These are phyloP conservation scores for Thunnus maccoyii DNA, from an alignment of 2,113 vertebrate species.

Conservation along the genomic window DNA sequence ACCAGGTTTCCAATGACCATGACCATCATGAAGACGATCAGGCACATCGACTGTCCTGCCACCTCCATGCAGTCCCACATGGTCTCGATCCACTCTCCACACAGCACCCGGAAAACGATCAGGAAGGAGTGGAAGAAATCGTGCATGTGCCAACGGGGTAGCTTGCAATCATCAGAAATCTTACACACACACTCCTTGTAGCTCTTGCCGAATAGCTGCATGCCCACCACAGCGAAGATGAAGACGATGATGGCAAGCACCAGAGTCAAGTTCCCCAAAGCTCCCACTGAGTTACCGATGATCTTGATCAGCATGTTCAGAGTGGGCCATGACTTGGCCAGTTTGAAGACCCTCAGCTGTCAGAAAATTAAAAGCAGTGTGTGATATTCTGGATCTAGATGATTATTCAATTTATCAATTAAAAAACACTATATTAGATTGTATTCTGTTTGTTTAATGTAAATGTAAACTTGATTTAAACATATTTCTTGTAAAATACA, in stretches of 20 bases:
- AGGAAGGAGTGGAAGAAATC: conserved; percentile 99
- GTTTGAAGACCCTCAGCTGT: conserved; percentile 96
- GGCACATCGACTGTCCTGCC: conserved; percentile 93
- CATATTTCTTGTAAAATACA: background rate
- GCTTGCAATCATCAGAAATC: conserved; percentile 86
- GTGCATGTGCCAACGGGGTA: conserved; percentile 99
- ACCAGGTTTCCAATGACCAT: conserved; percentile 99
- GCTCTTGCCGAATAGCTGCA: conserved; percentile 98
- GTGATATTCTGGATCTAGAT: background rate
- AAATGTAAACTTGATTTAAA: too few relatives aligned
- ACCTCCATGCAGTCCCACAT: conserved; percentile 99
- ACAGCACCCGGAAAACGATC: conserved; percentile 97
- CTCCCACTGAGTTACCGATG: conserved; percentile 97
- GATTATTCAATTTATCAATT: background rate
- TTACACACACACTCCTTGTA: conserved; percentile 95
- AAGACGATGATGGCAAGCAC: conserved; percentile 99
- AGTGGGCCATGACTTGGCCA: conserved; percentile 99
- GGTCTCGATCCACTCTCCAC: conserved; percentile 98
- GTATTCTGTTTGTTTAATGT: too few relatives aligned
- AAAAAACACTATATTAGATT: background rate
- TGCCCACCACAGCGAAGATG: conserved; percentile 98
- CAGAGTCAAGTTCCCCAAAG: conserved; percentile 94
- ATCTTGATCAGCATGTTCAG: conserved; percentile 99
- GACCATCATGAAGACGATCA: conserved; percentile 99
- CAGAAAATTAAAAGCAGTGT: conserved; percentile 26